Evolutionary conservation across 2,888 invertebrate species (phyloP).

Genomic region (Flexamia atlantica): DNA sequence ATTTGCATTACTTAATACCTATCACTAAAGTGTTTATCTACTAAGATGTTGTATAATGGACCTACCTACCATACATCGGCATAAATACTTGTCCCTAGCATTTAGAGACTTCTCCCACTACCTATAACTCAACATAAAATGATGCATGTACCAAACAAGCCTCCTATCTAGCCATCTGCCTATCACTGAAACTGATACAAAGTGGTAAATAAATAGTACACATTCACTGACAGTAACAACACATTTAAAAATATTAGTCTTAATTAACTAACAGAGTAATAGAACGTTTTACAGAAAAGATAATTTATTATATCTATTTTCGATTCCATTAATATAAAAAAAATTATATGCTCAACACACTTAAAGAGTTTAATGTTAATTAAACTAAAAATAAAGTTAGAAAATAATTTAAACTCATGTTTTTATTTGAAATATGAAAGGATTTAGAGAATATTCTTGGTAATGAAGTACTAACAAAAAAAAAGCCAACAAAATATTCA

Average conservation of each 20-base stretch:
- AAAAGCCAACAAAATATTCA: too few relatives aligned
- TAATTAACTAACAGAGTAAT: background rate
- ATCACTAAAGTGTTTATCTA: conserved; percentile 1
- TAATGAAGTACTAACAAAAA: too few relatives aligned
- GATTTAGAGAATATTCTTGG: too few relatives aligned
- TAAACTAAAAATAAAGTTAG: too few relatives aligned
- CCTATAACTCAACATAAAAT: conserved; percentile 20
- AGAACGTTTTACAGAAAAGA: too few relatives aligned
- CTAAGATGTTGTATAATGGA: conserved; percentile 9
- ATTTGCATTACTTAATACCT: too few relatives aligned
- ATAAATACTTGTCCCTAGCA: conserved; percentile 27
- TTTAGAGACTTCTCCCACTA: conserved; percentile 12
- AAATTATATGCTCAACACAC: too few relatives aligned
- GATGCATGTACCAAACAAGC: background rate
- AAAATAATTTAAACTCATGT: too few relatives aligned
- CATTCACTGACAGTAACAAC: background rate
- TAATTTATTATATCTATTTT: too few relatives aligned
- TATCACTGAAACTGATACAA: conserved; percentile 14
- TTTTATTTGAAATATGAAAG: too few relatives aligned
- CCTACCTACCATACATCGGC: conserved; percentile 32
- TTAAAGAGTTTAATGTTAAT: too few relatives aligned
- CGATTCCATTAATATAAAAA: too few relatives aligned
- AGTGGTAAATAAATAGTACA: background rate
- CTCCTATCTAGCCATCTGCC: background rate
- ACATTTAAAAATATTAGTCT: background rate